Conservation (phyloP, 2,888 invertebrate genomes). For the Elysia crispata region DNA sequence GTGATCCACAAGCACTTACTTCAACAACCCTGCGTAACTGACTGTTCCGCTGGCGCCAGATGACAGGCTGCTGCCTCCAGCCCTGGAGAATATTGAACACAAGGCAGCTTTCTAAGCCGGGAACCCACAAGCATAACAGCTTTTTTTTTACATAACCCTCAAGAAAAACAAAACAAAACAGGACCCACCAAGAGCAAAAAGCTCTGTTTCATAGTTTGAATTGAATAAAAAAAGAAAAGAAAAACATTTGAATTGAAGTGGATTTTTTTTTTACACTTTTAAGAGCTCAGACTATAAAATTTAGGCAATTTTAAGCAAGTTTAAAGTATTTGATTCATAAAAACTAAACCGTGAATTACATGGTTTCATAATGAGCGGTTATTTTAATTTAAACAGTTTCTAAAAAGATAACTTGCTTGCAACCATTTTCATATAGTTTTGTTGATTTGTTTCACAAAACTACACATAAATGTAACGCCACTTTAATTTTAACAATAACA, state of each 20-base stretch:
- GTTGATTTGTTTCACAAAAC: no score
- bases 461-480: no score
- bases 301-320: no score
- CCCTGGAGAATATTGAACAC: slow-evolving; percentile 60
- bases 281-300: no score
- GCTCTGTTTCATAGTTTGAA: neutral
- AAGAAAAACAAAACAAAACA: neutral
- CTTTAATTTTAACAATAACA: no score
- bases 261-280: no score
- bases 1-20: slow-evolving; percentile 63
- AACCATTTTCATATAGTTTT: no score
- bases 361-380: neutral
- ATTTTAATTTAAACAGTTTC: no score
- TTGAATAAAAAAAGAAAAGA: neutral
- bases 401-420: no score
- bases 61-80: slow-evolving; percentile 62
- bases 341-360: neutral
- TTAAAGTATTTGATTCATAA: no score
- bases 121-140: neutral
- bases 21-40: slow-evolving; percentile 64
- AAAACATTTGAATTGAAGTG: neutral
- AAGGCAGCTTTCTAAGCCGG: slow-evolving; percentile 10
- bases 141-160: neutral
- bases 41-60: slow-evolving; percentile 65
- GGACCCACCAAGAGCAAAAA: no score